phyloP scores from a whole-genome alignment of 2,888 invertebrate species.

The Imbricaverruca yamaguchii region DNA sequence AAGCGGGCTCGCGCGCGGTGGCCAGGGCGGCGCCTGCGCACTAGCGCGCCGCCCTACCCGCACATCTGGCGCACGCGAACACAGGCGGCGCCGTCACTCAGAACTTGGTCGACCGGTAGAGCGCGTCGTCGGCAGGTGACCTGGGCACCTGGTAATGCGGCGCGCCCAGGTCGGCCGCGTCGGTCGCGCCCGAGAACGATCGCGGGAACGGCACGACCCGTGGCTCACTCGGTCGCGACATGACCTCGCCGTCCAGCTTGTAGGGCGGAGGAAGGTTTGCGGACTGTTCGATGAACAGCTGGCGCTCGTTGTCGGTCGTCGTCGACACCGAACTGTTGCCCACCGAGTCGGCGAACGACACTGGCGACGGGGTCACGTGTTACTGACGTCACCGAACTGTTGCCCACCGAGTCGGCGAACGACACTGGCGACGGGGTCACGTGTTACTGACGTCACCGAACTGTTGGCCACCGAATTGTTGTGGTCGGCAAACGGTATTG shows the following conservation, averaged over 20 bases:
- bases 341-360: not conserved
- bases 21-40: not conserved
- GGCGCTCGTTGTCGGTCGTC: not conserved
- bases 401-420: no score
- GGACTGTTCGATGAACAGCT: constrained; percentile 2
- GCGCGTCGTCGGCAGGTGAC: not conserved
- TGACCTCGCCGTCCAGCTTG: not conserved
- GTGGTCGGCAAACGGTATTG: no score
- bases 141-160: constrained; percentile 9
- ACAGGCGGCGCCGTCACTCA: not conserved
- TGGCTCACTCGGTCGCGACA: not conserved
- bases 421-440: not conserved
- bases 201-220: not conserved
- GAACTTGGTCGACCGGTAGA: constrained; percentile 14
- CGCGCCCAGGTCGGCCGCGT: not conserved
- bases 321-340: constrained; percentile 5
- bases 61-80: not conserved
- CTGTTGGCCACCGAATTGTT: no score
- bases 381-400: not conserved
- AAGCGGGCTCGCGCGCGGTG: not conserved
- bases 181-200: not conserved
- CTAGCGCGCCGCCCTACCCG: not conserved
- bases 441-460: not conserved
- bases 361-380: not conserved
- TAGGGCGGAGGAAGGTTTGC: not conserved